These are phyloP conservation scores for Lasioglossum leucozonium DNA, from an alignment of 2,888 invertebrate species.

Conservation along the genomic window DNA sequence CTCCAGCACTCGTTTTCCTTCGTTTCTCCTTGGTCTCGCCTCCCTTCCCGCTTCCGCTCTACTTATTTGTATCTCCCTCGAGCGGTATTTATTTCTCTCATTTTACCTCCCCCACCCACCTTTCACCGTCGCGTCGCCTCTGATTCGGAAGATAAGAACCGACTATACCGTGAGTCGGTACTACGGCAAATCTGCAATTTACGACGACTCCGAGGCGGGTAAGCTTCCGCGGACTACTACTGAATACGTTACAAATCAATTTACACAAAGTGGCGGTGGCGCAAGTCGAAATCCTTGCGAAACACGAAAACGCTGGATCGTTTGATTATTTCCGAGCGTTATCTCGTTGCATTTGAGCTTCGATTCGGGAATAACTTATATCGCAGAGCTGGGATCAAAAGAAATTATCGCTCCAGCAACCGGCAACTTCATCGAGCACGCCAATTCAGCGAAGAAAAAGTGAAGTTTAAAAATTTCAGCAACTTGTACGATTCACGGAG, in stretches of 20 bases:
- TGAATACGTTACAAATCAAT: background rate
- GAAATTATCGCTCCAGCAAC: too few relatives aligned
- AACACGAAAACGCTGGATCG: background rate
- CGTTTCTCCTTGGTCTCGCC: background rate
- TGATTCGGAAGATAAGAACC: background rate
- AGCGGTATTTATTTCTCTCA: slow-evolving; percentile 25
- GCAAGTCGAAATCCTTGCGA: background rate
- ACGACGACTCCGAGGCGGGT: background rate
- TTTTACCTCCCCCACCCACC: background rate
- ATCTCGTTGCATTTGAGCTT: background rate
- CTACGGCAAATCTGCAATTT: slow-evolving; percentile 16
- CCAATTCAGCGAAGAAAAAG: too few relatives aligned
- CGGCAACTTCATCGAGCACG: too few relatives aligned
- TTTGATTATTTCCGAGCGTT: background rate
- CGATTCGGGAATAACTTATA: background rate
- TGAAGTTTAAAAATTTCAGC: too few relatives aligned
- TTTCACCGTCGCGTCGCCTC: too few relatives aligned
- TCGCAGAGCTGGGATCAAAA: too few relatives aligned
- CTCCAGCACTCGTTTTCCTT: background rate
- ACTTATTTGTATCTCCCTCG: slow-evolving; percentile 27
- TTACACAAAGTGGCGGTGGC: background rate
- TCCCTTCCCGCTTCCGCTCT: background rate
- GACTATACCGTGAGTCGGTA: background rate
- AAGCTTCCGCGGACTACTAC: background rate
- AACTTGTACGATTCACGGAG: too few relatives aligned